Evolutionary conservation across 2,797 vertebrate species (phyloP).

Genomic region (Acanthurus lineatus): DNA sequence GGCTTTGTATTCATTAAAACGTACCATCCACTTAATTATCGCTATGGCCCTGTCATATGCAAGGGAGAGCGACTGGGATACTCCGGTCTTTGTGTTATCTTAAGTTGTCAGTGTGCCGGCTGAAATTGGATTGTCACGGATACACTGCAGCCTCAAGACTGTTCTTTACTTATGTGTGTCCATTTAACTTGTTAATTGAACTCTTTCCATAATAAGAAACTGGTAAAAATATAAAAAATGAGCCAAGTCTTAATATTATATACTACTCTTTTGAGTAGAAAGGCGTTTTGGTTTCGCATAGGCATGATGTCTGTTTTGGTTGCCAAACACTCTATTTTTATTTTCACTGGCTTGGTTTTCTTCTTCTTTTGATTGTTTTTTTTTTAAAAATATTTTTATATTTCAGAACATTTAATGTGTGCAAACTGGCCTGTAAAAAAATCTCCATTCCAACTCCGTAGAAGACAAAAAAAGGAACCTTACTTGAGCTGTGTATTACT

Average conservation of each 20-base stretch:
- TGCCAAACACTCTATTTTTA: neutral
- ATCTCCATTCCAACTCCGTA: conserved; percentile 5
- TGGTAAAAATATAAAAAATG: conserved; percentile 20
- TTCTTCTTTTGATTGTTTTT: neutral
- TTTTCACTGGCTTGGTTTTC: conserved; percentile 3
- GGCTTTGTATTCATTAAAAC: conserved; percentile 94
- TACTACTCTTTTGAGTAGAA: neutral
- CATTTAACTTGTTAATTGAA: conserved; percentile 44
- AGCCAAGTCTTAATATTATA: conserved; percentile 11
- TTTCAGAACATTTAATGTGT: conserved; percentile 16
- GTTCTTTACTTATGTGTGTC: conserved; percentile 46
- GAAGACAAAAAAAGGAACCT: conserved; percentile 17
- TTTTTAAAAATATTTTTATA: neutral
- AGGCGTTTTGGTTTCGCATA: neutral
- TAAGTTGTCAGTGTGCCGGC: conserved; percentile 71
- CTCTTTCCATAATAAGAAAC: conserved; percentile 32
- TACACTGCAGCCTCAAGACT: conserved; percentile 37
- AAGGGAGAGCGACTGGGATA: conserved; percentile 88
- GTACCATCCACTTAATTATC: conserved; percentile 92
- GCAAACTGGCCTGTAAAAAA: conserved; percentile 5
- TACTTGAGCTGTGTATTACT: neutral
- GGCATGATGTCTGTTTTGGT: conserved; percentile 11
- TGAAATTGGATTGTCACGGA: conserved; percentile 62
- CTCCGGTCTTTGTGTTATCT: conserved; percentile 89
- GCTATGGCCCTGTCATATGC: conserved; percentile 89